Evolutionary conservation across 2,797 vertebrate species (phyloP), one percentile per base, ranked within the genome.

Genomic region (Anguilla obscura): DNA sequence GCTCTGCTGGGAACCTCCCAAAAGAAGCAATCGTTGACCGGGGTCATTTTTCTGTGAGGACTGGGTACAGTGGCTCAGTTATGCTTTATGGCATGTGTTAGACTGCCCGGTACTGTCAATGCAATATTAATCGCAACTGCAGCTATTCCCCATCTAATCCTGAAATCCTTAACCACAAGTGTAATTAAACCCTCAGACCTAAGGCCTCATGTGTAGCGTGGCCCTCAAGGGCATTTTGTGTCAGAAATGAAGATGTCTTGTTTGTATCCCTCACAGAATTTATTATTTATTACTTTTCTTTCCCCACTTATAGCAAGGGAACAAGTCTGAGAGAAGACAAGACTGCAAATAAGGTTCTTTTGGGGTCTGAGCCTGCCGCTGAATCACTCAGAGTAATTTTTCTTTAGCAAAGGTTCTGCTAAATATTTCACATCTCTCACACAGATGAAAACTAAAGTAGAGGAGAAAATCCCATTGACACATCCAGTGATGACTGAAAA

Each of bases 201-300:
- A 85, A 86, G 90, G 86, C 85, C 89, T 86, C 85, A 80, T 88
- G 86, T 60, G 63, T 66, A 87, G 86, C 74, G 83, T 48, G 82
- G 89, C 85, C 88, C 87, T 88, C 86, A 86, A 88, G 88, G 69
- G 89, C 88, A 86, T 85, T 87, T 84, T 86, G 58, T 82, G 88
- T 90, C 84, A 87, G 88, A 89, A 89, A 90, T 88, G 50, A 91
- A 90, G 91, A 91, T 87, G 88, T 92, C 93, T 89, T 88, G 86
- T 86, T 91, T 91, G 88, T 89, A 89, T 88, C 88, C 88, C 74
- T 71, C 76, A 7, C 88, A 91, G 89, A 87, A 16, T 40, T 56
- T 56, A 18, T 40, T 85, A 63, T 79, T 79, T 86, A 48, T 86
- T 79, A 54, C 10, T 50, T 27, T 74, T 48, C 87, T 90, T 90